A percentile compares a stretch with the other conserved stretches of the same genome.
Conservation (phyloP, 2,797 vertebrate species). For the Natrix natrix region DNA sequence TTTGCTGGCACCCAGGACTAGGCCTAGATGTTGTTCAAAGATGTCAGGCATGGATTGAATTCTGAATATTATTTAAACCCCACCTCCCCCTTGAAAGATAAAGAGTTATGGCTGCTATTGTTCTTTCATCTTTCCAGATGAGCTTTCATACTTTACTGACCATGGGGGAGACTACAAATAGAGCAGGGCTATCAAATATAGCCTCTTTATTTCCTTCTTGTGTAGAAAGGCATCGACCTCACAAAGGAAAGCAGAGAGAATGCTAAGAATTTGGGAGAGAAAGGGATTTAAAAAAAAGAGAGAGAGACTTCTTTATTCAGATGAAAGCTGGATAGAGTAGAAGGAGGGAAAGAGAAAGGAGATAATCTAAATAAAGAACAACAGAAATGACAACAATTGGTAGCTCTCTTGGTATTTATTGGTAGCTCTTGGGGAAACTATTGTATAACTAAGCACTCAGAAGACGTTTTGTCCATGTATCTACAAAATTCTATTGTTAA, state of each 20-base stretch:
- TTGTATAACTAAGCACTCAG: neutral
- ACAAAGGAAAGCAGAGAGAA: neutral
- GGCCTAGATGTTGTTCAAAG: slow-evolving; percentile 4
- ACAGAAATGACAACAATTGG: neutral
- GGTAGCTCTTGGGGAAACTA: neutral
- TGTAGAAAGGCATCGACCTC: neutral
- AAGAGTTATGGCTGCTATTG: slow-evolving; percentile 29
- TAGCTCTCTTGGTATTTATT: neutral
- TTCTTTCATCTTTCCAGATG: slow-evolving; percentile 45
- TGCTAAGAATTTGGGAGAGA: neutral
- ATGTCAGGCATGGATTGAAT: slow-evolving; percentile 12
- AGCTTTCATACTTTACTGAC: slow-evolving; percentile 57
- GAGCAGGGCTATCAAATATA: slow-evolving; percentile 41
- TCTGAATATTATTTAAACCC: slow-evolving; percentile 38
- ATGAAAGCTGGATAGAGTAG: neutral
- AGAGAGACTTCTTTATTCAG: neutral
- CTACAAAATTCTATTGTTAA: neutral
- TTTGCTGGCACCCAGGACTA: neutral
- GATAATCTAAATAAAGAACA: neutral
- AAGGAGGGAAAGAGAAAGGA: neutral
- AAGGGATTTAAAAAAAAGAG: neutral
- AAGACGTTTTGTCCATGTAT: neutral
- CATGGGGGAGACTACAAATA: slow-evolving; percentile 45
- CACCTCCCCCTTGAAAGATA: neutral
- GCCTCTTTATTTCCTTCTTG: slow-evolving; percentile 47